phyloP scores from a whole-genome alignment of 1,140 invertebrate species.

The Aphelenchoides fujianensis region DNA sequence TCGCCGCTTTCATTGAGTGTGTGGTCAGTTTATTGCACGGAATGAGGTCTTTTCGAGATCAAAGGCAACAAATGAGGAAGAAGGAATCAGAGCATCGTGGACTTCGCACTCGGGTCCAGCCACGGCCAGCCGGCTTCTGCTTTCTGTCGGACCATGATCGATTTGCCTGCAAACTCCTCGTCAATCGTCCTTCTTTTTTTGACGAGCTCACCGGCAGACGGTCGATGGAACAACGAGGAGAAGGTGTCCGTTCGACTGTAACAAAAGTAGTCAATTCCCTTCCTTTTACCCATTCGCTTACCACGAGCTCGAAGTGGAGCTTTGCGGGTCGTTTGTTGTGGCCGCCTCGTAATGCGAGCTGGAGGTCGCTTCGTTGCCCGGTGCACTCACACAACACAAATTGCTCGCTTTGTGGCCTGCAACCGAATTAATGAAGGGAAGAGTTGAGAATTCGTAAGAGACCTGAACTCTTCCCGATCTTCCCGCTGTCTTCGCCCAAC shows the following conservation, averaged over 20 bases:
- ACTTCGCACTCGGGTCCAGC: not conserved
- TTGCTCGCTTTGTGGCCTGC: not conserved
- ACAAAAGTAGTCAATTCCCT: not conserved
- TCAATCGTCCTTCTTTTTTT: not conserved
- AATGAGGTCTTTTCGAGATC: not conserved
- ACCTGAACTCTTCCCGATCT: conserved; percentile 8
- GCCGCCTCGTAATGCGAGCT: conserved; percentile 14
- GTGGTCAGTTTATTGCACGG: conserved; percentile 1
- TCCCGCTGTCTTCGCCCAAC: conserved; percentile 19
- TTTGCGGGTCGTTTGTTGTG: conserved; percentile 11
- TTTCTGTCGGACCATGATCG: conserved; percentile 8
- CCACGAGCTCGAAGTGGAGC: conserved; percentile 4
- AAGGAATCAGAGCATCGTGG: conserved; percentile 10
- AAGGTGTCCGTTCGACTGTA: conserved; percentile 18
- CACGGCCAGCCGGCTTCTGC: conserved; percentile 15
- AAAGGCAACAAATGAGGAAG: no score
- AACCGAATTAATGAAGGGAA: not conserved
- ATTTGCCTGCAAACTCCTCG: conserved; percentile 19
- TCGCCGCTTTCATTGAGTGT: no score
- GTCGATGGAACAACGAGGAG: not conserved
- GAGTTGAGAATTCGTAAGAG: not conserved
- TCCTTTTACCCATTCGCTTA: not conserved
- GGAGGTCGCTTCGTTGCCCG: not conserved
- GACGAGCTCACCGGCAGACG: conserved; percentile 3
- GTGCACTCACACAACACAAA: conserved; percentile 13